Conservation (phyloP, 1,140 invertebrate species). For the Conopomorpha cramerella region DNA sequence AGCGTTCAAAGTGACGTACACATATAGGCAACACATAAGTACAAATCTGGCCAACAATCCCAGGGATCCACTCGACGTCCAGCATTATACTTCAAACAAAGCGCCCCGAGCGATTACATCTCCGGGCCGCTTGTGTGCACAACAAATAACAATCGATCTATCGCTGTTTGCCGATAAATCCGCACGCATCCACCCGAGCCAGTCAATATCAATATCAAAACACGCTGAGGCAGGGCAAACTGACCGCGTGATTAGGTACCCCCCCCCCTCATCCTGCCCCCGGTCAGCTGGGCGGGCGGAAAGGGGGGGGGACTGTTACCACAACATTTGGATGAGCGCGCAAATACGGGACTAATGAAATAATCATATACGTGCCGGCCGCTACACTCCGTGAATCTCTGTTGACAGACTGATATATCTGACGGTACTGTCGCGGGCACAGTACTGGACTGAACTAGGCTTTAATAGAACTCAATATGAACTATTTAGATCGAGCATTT, state of each 20-base stretch:
- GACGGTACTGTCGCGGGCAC: no score
- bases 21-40: not conserved
- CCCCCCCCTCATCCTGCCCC: slow-evolving; percentile 25
- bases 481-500: no score
- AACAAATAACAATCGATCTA: slow-evolving; percentile 53
- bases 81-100: no score
- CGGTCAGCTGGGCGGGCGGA: slow-evolving; percentile 9
- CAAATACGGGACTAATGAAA: slow-evolving; percentile 58
- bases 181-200: slow-evolving; percentile 44
- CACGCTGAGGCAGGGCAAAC: slow-evolving; percentile 59
- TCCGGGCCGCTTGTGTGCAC: no score
- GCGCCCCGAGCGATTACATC: no score
- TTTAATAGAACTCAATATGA: no score
- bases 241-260: slow-evolving; percentile 58
- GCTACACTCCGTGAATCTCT: slow-evolving; percentile 26
- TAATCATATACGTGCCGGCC: slow-evolving; percentile 55
- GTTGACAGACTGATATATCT: slow-evolving; percentile 28
- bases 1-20: no score
- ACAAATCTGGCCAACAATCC: no score
- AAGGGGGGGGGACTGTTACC: slow-evolving; percentile 8
- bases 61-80: no score
- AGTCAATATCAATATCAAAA: slow-evolving; percentile 61
- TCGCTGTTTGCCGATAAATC: slow-evolving; percentile 59
- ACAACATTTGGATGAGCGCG: slow-evolving; percentile 47
- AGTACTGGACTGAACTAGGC: no score